Base-by-base conservation (phyloP, 2,888 invertebrate species). In the Branchipolynoe longqiensis region DNA sequence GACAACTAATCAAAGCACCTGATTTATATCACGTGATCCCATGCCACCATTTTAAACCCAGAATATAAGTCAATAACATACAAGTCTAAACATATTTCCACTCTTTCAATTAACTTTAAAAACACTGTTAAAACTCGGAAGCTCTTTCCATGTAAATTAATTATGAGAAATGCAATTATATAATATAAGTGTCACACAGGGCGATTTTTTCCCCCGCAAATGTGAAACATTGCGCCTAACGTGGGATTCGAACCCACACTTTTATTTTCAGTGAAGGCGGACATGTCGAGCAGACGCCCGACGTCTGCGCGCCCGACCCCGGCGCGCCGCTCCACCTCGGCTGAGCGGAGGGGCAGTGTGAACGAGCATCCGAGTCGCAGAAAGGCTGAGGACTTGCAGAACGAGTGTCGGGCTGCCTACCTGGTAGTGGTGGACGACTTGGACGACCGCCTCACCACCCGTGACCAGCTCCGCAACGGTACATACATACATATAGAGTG, bases 401-500 rank as follows among this genome's bases (percentile, higher is more conserved):
- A 90, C n/a, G 92, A 92, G 73, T 92, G 92, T 87, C 92, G 91
- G 87, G 92, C 92, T 48, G 92, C 91, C 25, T 93, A 90, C 85
- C 85, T 92, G 40, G 89, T 90, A n/a, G 87, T 91, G 1, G 89
- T 88, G 86, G 91, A 92, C 82, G 91, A 91, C 40, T 86, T 91
- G n/a, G 82, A 87, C 33, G 91, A 92, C 84, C 88, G 88, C 40
- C 91, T 92, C 48, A 89, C 88, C n/a, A 90, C 89, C 25, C 89
- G 89, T 84, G 88, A 90, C 58, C 89, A 91, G 28, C 87, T 92
- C 12, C 58, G 88, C n/a, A 82, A 88, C 86, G 90, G 92, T 92
- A 85, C 69, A 85, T 81, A 18, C 14, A 48, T 48, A 12, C 48
- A 48, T 12, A 48, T 12, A 12, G 48, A 48, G 8, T 48, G 48